A percentile compares a stretch with the other conserved stretches of the same genome.
Evolutionary conservation across 2,797 vertebrate genomes (phyloP).

Genomic region (Ceryle rudis): DNA sequence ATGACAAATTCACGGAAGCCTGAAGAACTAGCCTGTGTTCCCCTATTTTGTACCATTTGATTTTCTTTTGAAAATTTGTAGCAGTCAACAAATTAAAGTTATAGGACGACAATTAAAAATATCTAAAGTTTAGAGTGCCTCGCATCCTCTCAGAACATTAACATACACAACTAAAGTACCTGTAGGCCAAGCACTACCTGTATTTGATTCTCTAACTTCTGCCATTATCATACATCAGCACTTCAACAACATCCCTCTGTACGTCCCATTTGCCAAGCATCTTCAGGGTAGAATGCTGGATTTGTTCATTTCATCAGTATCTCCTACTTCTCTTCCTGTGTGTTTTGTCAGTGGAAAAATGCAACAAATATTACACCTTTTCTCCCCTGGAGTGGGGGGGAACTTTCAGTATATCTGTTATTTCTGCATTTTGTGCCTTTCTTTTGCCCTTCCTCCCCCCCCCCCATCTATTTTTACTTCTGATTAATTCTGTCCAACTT

Average conservation of each 20-base stretch:
- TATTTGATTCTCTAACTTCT: not conserved
- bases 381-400: not conserved
- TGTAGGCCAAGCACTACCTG: not conserved
- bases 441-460: too few relatives aligned
- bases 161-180: not conserved
- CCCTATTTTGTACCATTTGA: not conserved
- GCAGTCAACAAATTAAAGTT: not conserved
- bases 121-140: not conserved
- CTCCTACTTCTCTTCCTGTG: not conserved
- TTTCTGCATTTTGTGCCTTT: not conserved
- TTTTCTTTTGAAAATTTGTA: not conserved
- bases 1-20: not conserved
- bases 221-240: not conserved
- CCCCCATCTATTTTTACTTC: not conserved
- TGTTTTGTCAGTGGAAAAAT: not conserved
- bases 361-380: not conserved
- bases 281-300: not conserved
- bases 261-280: not conserved
- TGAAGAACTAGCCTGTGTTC: not conserved
- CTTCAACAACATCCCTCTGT: not conserved
- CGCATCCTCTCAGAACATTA: not conserved
- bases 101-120: not conserved
- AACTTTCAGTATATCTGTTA: not conserved
- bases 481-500: not conserved
- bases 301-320: not conserved